These are phyloP conservation scores for Helogale parvula DNA, from an alignment of 2,113 vertebrate species.

Conservation along the genomic window DNA sequence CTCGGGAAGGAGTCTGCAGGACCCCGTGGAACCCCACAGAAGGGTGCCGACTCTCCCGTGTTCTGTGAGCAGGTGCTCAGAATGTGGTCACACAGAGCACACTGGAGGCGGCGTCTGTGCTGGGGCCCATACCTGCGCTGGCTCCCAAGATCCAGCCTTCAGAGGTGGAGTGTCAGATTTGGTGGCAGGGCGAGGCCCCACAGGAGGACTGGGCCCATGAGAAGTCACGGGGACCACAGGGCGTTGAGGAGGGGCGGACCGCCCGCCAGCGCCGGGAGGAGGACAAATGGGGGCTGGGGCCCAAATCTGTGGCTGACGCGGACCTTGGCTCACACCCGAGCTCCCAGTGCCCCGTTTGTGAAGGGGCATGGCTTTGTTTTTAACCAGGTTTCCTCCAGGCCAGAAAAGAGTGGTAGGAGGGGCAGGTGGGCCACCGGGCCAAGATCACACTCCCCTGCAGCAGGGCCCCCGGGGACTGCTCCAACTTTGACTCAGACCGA, in stretches of 20 bases:
- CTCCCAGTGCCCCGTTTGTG: neutral
- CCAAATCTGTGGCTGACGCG: neutral
- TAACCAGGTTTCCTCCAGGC: neutral
- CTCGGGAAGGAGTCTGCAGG: neutral
- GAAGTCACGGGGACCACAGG: neutral
- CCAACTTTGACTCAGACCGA: neutral
- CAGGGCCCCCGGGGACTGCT: neutral
- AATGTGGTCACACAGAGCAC: neutral
- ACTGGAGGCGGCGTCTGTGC: fast-evolving
- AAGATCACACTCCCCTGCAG: neutral
- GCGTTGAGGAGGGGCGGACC: neutral
- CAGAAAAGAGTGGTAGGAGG: neutral
- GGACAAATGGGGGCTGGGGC: neutral
- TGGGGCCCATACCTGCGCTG: fast-evolving
- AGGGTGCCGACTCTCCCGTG: no score
- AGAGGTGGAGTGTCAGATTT: neutral
- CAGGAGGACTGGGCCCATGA: neutral
- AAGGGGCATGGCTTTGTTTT: neutral
- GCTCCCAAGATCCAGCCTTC: neutral
- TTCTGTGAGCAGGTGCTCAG: neutral
- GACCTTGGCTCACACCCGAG: neutral
- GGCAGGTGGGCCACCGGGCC: neutral
- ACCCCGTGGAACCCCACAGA: neutral
- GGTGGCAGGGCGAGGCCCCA: neutral
- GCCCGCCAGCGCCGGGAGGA: neutral